Evolutionary conservation across 2,113 vertebrate genomes (phyloP).

Genomic region (Brachionichthys hirsutus): DNA sequence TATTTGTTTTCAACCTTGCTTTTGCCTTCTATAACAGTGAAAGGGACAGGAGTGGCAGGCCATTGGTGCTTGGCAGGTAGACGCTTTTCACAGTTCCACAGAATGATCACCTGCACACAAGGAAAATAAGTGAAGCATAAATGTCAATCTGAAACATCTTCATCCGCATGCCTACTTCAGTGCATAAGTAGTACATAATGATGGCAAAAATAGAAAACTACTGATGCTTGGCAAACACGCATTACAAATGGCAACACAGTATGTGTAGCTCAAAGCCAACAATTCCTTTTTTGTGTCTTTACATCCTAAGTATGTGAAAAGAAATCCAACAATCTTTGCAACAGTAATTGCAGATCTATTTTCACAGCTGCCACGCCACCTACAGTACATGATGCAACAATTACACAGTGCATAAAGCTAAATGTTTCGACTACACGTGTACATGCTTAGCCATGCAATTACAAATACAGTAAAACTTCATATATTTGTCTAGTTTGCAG

Average conservation of each 20-base stretch:
- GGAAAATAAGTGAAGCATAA: not conserved
- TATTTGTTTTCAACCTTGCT: slow-evolving; percentile 80
- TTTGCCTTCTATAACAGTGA: slow-evolving; percentile 92
- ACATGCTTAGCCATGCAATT: not conserved
- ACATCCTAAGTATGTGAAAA: slow-evolving; percentile 8
- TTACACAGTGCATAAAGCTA: not conserved
- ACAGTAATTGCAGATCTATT: slow-evolving; percentile 29
- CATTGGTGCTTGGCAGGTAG: slow-evolving; percentile 96
- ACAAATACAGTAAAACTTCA: not conserved
- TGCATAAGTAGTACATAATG: no score
- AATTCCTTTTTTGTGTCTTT: slow-evolving; percentile 17
- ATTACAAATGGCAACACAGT: not conserved
- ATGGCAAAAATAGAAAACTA: not conserved
- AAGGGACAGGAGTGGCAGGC: slow-evolving; percentile 92
- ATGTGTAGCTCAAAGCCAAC: slow-evolving; percentile 8
- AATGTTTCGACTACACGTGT: not conserved
- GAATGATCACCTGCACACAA: slow-evolving; percentile 89
- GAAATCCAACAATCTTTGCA: slow-evolving; percentile 4
- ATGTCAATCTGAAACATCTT: not conserved
- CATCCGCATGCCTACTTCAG: not conserved
- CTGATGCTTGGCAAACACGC: not conserved
- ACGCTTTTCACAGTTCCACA: slow-evolving; percentile 99
- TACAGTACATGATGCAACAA: slow-evolving; percentile 17
- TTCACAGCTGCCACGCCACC: slow-evolving; percentile 29
- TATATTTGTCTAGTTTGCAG: no score